These are phyloP conservation scores for Labeo catla DNA, from an alignment of 2,113 vertebrate genomes.

Conservation along the genomic window DNA sequence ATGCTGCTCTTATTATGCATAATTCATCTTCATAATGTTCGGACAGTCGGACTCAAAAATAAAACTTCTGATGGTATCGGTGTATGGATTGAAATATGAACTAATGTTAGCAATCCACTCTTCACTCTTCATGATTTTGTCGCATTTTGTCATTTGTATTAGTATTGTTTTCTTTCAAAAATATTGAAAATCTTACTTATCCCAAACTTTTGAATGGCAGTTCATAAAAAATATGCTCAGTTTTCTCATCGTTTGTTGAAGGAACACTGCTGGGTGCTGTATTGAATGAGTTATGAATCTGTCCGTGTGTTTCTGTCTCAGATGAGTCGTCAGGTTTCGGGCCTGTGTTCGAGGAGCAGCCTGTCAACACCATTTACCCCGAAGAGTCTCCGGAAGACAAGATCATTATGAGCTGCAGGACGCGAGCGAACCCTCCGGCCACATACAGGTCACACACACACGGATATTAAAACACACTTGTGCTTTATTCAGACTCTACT, in stretches of 20 bases:
- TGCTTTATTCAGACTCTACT: too few relatives aligned
- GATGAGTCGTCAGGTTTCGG: slow-evolving; percentile 89
- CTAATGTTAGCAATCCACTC: background rate
- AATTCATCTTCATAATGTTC: background rate
- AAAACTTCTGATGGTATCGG: background rate
- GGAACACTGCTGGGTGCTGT: background rate
- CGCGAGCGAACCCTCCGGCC: slow-evolving; percentile 86
- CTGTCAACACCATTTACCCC: slow-evolving; percentile 92
- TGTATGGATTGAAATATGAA: background rate
- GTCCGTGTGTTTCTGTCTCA: slow-evolving; percentile 61
- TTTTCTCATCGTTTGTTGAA: too few relatives aligned
- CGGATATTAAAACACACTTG: too few relatives aligned
- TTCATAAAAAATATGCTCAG: too few relatives aligned
- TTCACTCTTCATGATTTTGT: background rate
- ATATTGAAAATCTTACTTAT: too few relatives aligned
- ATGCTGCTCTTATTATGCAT: background rate
- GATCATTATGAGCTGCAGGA: slow-evolving; percentile 90
- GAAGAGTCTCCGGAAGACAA: slow-evolving; percentile 94
- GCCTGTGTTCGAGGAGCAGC: slow-evolving; percentile 96
- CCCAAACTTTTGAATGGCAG: too few relatives aligned
- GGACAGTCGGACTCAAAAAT: background rate
- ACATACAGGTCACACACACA: slow-evolving; percentile 87
- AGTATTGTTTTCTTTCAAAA: background rate
- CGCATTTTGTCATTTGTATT: background rate
- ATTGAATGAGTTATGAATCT: background rate